Evolutionary conservation across 2,113 vertebrate genomes (phyloP).

Genomic region (Phylloscopus trochiloides): DNA sequence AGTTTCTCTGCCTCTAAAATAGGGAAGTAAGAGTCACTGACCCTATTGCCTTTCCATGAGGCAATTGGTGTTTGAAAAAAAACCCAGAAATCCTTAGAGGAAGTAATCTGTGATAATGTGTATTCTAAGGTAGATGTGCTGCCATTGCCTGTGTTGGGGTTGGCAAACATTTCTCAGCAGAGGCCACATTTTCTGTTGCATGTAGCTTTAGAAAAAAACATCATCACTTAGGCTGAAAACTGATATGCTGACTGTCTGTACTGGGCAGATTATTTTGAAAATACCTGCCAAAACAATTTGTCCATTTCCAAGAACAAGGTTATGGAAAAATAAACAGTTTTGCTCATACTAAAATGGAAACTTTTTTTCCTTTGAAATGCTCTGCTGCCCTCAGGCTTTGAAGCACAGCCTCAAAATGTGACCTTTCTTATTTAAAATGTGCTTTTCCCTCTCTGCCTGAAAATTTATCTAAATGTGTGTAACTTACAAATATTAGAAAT

Average conservation of each 20-base stretch:
- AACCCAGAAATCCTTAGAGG: neutral
- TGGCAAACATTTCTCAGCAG: slow-evolving; percentile 25
- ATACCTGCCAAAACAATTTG: slow-evolving; percentile 68
- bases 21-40: neutral
- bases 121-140: neutral
- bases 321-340: slow-evolving; percentile 65
- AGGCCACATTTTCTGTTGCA: slow-evolving; percentile 13
- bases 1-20: neutral
- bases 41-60: neutral
- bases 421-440: slow-evolving; percentile 3
- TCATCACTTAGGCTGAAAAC: slow-evolving; percentile 35
- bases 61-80: neutral
- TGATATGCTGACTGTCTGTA: slow-evolving; percentile 52
- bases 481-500: neutral
- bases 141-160: neutral
- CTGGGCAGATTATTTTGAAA: slow-evolving; percentile 58
- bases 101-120: neutral
- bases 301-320: slow-evolving; percentile 65
- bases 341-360: slow-evolving; percentile 45
- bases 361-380: slow-evolving; percentile 62
- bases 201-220: slow-evolving; percentile 55
- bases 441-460: neutral
- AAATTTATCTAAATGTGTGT: neutral
- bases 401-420: slow-evolving; percentile 18
- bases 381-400: slow-evolving; percentile 64